Base-by-base conservation (phyloP, 53 echinoderm and acorn worm species). In the Stichopus horrens region DNA sequence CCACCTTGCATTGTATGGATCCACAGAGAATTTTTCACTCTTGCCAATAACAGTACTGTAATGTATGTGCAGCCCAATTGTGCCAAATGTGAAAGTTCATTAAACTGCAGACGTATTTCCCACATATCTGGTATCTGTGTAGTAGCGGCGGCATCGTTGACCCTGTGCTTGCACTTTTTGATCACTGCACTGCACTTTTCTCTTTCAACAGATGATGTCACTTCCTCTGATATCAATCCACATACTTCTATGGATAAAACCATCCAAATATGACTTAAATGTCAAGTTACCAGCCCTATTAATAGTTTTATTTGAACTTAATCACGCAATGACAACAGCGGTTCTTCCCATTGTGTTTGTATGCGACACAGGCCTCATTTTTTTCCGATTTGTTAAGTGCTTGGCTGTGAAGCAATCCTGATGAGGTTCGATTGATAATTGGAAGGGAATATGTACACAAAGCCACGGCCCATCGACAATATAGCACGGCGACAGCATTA, bases 221-320 rank as follows among this genome's bases (percentile, higher is more conserved):
- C 71, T 71, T 71, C 71, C 71, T 18, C 71, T 18, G 71, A 71
- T 18, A 71, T 71, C 16, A 71, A 18, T 71, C 19, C 71, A 71
- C 71, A 71, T 71, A 7, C 19, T 18, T 71, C 71, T 7, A 71
- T 71, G 5, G 71, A 16, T 7, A 71, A 71, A 71, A 71, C 19
- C 71, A 71, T 18, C 18, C 71, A n/a, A 71, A 71, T 71, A 71
- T 18, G 21, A 71, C n/a, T 71, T 71, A 71, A n/a, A 71, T 18
- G 71, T 6, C 71, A 5, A 18, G n/a, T 71, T 71, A 71, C 19
- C 11, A 59, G 16, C 71, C 19, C 71, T 71, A 71, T 71, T 71
- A 71, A 71, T 71, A 71, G 71, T 71, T 13, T 71, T 13, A 71
- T 19, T 71, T 71, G 71, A 16, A 71, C 71, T 71, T 71, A 71